Conservation (phyloP, 2,888 invertebrate species). For the Notocelia uddmanniana region DNA sequence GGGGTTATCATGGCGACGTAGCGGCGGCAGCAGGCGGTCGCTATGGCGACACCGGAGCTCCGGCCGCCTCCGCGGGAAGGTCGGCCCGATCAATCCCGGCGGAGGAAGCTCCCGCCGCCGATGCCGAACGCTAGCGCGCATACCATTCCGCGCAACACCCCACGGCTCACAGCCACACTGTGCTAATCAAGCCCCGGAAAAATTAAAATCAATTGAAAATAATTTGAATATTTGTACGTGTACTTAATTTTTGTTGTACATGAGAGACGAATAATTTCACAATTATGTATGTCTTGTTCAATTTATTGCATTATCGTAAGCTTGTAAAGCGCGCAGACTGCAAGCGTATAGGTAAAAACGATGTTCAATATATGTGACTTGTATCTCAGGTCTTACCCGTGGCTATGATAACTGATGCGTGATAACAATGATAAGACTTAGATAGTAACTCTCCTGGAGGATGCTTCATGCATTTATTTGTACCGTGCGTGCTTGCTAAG, state of each 20-base stretch:
- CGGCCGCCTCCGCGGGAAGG: constrained; percentile 60
- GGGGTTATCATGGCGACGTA: constrained; percentile 51
- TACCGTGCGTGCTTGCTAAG: not conserved
- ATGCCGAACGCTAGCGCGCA: constrained; percentile 54
- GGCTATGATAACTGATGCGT: constrained; percentile 18
- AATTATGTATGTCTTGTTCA: not conserved
- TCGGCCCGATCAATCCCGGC: constrained; percentile 76
- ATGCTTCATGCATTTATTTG: not conserved
- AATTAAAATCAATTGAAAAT: constrained; percentile 19
- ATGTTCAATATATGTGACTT: not conserved
- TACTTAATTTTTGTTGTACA: not conserved
- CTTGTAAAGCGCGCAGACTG: no score
- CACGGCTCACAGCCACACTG: constrained; percentile 28
- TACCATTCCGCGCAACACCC: constrained; percentile 55
- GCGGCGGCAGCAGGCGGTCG: constrained; percentile 71
- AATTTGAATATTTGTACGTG: not conserved
- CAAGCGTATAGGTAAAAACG: no score
- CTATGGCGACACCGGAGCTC: constrained; percentile 76
- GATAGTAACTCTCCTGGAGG: constrained; percentile 6
- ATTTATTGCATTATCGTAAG: no score
- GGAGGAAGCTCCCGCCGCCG: constrained; percentile 64
- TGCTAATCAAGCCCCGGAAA: constrained; percentile 48
- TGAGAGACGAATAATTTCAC: not conserved
- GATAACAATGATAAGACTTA: not conserved
- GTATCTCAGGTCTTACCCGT: constrained; percentile 14